Percentiles rank a stretch among this genome's conserved stretches.
Conservation (phyloP, 1,140 invertebrate genomes). For the Megathymus violae region DNA sequence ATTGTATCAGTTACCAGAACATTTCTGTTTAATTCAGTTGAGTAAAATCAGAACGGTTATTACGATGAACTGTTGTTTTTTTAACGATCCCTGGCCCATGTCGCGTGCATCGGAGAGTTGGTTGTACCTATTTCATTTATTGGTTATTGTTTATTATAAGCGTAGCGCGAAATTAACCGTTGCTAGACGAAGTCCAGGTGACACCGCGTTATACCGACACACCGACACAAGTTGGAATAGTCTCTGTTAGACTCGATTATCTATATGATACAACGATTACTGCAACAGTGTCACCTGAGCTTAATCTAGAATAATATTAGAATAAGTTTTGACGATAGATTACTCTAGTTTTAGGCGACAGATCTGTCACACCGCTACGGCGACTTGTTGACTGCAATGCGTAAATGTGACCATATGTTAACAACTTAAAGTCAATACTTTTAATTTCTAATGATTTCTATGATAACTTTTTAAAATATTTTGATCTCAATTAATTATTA, state of each 20-base stretch:
- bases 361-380: slow-evolving; percentile 71
- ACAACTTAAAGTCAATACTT: neutral
- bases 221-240: neutral
- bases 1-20: slow-evolving; percentile 72
- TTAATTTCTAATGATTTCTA: neutral
- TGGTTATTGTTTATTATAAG: slow-evolving; percentile 65
- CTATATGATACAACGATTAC: neutral
- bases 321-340: slow-evolving; percentile 70
- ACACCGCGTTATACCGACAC: slow-evolving; percentile 5
- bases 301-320: slow-evolving; percentile 50
- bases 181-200: slow-evolving; percentile 49
- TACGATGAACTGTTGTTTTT: slow-evolving; percentile 75
- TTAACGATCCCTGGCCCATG: slow-evolving; percentile 63
- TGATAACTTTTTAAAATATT: slow-evolving; percentile 1
- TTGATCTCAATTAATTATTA: neutral
- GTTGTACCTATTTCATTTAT: slow-evolving; percentile 42
- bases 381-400: slow-evolving; percentile 54
- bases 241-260: no score
- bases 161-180: slow-evolving; percentile 72
- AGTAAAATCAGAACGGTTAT: slow-evolving; percentile 75
- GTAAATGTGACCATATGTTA: slow-evolving; percentile 22
- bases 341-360: slow-evolving; percentile 70
- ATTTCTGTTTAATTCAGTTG: slow-evolving; percentile 75
- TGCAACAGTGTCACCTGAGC: slow-evolving; percentile 34
- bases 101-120: slow-evolving; percentile 39